phyloP scores from a whole-genome alignment of 1,140 invertebrate genomes.

The Drosophila sp. region DNA sequence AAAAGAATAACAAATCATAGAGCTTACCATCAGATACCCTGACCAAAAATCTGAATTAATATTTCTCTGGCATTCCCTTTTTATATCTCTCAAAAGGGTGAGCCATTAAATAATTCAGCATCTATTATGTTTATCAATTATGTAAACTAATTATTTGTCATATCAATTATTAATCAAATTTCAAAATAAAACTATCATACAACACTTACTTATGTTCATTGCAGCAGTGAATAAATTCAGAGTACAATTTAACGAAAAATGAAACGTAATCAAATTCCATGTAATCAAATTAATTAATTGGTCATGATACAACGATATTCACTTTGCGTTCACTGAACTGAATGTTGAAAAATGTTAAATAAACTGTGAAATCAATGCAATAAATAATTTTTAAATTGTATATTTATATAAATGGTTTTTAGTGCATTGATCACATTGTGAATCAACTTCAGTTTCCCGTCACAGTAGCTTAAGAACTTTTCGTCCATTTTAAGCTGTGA shows the following conservation, averaged over 20 bases:
- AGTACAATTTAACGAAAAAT: neutral
- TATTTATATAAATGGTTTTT: neutral
- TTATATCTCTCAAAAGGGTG: neutral
- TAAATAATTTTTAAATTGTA: neutral
- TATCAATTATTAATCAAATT: no score
- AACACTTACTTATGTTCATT: neutral
- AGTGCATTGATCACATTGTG: neutral
- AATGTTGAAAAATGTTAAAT: conserved; percentile 5
- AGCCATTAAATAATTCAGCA: no score
- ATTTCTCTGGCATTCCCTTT: neutral
- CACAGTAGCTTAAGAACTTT: neutral
- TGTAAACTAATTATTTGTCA: no score
- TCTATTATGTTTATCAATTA: no score
- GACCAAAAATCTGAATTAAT: no score
- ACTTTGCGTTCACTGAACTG: conserved; percentile 10
- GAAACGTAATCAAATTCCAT: conserved; percentile 22
- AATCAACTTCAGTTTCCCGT: no score
- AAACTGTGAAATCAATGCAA: neutral
- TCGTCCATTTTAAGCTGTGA: neutral
- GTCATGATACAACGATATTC: conserved; percentile 13
- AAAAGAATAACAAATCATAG: neutral
- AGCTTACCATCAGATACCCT: conserved; percentile 6
- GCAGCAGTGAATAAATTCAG: neutral
- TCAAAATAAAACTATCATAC: neutral
- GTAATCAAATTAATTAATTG: conserved; percentile 34